phyloP scores from a whole-genome alignment of 2,113 vertebrate genomes.

The Cyanistes caeruleus region DNA sequence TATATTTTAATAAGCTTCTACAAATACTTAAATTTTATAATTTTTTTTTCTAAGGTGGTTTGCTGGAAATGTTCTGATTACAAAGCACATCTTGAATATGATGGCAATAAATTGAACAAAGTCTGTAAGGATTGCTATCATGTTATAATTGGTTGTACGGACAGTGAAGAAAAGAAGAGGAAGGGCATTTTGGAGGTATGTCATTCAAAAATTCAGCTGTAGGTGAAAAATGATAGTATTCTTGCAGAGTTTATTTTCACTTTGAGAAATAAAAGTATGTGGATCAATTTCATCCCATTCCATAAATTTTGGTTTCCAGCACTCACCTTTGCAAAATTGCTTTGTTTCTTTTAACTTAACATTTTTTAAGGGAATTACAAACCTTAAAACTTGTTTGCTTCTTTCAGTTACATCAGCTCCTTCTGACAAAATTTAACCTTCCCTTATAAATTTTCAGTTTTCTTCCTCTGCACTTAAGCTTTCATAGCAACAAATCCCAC shows the following conservation, averaged over 20 bases:
- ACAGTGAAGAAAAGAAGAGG: conserved; percentile 85
- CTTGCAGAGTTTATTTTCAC: neutral
- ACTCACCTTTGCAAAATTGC: neutral
- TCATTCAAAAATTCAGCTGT: neutral
- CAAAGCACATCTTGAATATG: conserved; percentile 90
- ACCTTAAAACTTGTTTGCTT: neutral
- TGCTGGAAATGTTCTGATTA: conserved; percentile 99
- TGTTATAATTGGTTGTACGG: conserved; percentile 80
- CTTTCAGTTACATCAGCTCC: neutral
- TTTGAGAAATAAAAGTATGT: neutral
- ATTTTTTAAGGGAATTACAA: neutral
- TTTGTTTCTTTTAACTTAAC: neutral
- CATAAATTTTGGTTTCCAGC: neutral
- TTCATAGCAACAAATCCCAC: neutral
- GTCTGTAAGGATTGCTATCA: conserved; percentile 93
- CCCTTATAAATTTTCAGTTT: neutral
- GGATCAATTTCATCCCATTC: neutral
- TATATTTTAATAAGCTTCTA: neutral
- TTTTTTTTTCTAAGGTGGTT: conserved; percentile 84
- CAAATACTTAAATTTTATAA: neutral
- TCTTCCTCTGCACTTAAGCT: neutral
- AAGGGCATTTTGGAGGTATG: conserved; percentile 94
- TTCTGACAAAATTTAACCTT: neutral
- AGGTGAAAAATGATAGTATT: neutral
- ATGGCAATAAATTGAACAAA: conserved; percentile 88